phyloP scores from a whole-genome alignment of 1,140 invertebrate species.

The Semibalanus balanoides region DNA sequence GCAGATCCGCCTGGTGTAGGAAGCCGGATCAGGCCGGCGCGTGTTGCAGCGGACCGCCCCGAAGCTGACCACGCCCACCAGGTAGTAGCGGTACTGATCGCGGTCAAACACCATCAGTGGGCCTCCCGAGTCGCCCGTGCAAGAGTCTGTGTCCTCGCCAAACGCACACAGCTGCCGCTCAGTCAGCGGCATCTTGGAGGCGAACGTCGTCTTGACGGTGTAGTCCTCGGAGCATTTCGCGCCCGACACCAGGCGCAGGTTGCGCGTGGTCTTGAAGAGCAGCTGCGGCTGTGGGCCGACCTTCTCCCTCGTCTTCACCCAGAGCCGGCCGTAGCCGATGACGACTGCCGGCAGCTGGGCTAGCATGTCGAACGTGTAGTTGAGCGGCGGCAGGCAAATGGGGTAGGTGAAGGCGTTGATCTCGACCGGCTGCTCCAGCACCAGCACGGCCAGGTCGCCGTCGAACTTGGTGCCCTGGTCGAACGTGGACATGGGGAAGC shows the following conservation, averaged over 20 bases:
- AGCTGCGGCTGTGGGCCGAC: constrained; percentile 58
- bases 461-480: too few species aligned
- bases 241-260: not conserved
- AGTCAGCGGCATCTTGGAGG: constrained; percentile 37
- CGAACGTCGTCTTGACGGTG: too few species aligned
- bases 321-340: constrained; percentile 65
- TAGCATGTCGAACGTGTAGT: constrained; percentile 45
- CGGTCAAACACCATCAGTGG: not conserved
- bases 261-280: too few species aligned
- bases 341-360: constrained; percentile 43
- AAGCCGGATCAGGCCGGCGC: too few species aligned
- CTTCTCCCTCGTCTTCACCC: constrained; percentile 33
- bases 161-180: constrained; percentile 39
- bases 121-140: constrained; percentile 37
- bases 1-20: too few species aligned
- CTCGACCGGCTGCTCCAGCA: too few species aligned
- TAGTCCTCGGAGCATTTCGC: constrained; percentile 32
- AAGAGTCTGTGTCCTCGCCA: constrained; percentile 40
- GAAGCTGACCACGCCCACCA: constrained; percentile 12
- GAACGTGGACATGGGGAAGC: too few species aligned
- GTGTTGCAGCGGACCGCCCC: constrained; percentile 8
- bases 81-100: too few species aligned
- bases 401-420: not conserved
- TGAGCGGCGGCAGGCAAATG: constrained; percentile 30
- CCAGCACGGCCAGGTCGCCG: too few species aligned